Conservation (phyloP, 2,797 vertebrate genomes). For the Dryobates pubescens region DNA sequence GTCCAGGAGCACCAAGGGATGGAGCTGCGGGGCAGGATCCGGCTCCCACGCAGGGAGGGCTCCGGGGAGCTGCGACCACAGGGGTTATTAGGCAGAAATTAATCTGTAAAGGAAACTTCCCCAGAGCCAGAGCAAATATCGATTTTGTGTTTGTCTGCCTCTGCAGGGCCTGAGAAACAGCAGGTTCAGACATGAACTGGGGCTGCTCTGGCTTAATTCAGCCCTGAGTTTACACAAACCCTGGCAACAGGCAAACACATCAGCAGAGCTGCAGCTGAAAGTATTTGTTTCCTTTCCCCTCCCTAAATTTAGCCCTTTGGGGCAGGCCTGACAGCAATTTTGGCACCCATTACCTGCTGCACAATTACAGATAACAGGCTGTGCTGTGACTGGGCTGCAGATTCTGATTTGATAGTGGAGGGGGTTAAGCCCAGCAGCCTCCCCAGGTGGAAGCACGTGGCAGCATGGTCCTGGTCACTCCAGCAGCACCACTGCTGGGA, state of each 20-base stretch:
- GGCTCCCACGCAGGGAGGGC: neutral
- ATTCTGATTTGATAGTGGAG: neutral
- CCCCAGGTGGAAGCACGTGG: neutral
- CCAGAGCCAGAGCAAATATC: conserved; percentile 21
- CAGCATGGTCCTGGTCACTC: neutral
- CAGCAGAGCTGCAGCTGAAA: neutral
- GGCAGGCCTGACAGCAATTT: conserved; percentile 6
- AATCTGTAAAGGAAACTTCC: conserved; percentile 30
- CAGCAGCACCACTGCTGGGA: rapidly evolving
- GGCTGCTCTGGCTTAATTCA: conserved; percentile 32
- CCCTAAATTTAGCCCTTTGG: neutral
- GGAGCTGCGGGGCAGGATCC: neutral
- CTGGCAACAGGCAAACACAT: neutral
- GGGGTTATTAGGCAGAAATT: neutral
- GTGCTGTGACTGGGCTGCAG: neutral
- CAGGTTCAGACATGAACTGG: conserved; percentile 7
- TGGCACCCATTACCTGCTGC: neutral
- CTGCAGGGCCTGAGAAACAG: neutral
- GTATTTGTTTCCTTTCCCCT: neutral
- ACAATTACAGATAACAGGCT: neutral
- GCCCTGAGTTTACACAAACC: conserved; percentile 8
- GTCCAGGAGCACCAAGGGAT: rapidly evolving
- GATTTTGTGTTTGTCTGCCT: conserved; percentile 37
- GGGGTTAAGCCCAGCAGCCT: neutral
- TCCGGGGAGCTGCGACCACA: neutral